Base-by-base conservation (phyloP, 2,888 invertebrate genomes). In the Pammene fasciana region DNA sequence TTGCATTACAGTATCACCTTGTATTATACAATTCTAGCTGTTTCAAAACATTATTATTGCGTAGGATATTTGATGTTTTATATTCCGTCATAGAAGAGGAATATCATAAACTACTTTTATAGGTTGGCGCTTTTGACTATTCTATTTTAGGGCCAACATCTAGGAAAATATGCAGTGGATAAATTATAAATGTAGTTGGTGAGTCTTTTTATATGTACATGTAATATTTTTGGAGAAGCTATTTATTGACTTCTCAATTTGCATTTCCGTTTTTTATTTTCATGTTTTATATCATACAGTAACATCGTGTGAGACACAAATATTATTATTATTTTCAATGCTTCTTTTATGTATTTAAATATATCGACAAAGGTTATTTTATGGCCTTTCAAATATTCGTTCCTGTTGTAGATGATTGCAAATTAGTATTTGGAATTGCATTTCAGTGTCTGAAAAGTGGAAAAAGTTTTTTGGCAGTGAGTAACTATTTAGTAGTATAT, bases 401-500 rank as follows among this genome's bases (percentile, higher is more conserved):
- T 65, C 67, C 75, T 74, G 78, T 66, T 60, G 74, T 79, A 79
- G 82, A 80, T 80, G 73, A 71, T 74, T 86, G 86, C 87, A 86
- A 90, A 89, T 89, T 90, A 90, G 91, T 80, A 81, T 87, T 87
- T 90, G 84, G 82, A 80, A 88, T 90, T 90, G 88, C 86, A 87
- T 91, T 92, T 90, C 91, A 92, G 90, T 89, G 88, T 90, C 91
- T 86, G 92, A 92, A 75, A 91, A 91, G 84, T 89, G 90, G 90
- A 91, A 91, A 90, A 90, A 89, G 89, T 83, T 92, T 81, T 92
- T 87, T 88, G 92, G 92, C 86, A 92, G 92, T 92, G 88, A 92
- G 92, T 92, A 90, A 89, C 73, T 82, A 83, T 81, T 82, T 83
- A 18, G 82, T 88, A 86, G 85, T 88, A 81, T 86, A 84, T 82